Evolutionary conservation across 2,888 invertebrate genomes (phyloP), one percentile per base, ranked within the genome.

Genomic region (Helicoverpa assulta): DNA sequence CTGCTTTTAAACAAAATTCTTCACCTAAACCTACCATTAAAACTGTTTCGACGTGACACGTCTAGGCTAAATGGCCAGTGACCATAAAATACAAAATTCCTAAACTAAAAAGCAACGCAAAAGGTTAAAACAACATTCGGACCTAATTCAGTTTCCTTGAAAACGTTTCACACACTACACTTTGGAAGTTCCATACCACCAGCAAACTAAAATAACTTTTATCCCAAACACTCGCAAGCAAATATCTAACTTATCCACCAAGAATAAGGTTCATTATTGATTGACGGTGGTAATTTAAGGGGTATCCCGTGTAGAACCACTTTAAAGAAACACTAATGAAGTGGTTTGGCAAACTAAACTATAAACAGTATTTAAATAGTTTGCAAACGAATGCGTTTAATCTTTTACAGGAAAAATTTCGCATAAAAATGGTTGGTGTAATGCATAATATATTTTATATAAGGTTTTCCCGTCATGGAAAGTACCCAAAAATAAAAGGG

Each of bases 311-410:
- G 29, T 57, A 10, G 37, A 51, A 66, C 43, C 65, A 76, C 60
- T 63, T 68, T 73, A 66, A 63, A 70, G 64, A 75, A 64, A 64
- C 76, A 59, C 67, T 70, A 79, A 79, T 62, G 67, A 75, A 65
- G 52, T 61, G 67, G 80, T 62, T 60, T 54, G 33, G 47, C 56
- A 16, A 40, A 61, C 69, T 40, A 47, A 69, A 69, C 56, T 59
- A 54, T 54, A 74, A 67, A 37, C 19, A 58, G 21, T 26, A 54
- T 54, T 29, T 54, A 54, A 26, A 67, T 12, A 12, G 19, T 73
- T 52, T 47, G 10, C 5, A 12, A 57, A 53, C 43, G n/a, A 33
- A 6, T 43, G 33, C 16, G 29, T 19, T 51, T 50, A 33, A 12
- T 51, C 5, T 5, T 64, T 61, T 73, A 14, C n/a, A 4, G 52